Percentiles rank a stretch among this genome's conserved stretches.
phyloP scores from a whole-genome alignment of 2,888 invertebrate genomes.

The Epiblema foenella region DNA sequence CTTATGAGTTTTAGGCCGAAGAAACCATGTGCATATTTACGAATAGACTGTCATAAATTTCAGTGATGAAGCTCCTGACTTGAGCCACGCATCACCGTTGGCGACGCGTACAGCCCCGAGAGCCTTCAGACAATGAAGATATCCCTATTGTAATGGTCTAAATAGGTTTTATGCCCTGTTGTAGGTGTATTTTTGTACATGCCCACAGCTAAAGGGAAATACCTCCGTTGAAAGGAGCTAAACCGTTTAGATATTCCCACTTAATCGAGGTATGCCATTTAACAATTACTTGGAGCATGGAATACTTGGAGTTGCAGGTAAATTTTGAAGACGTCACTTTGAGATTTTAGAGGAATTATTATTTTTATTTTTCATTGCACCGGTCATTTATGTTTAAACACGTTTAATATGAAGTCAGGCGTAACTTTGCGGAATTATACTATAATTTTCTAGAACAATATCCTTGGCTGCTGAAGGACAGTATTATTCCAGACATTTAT shows the following conservation, averaged over 20 bases:
- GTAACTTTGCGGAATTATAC: no score
- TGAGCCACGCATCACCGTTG: constrained; percentile 60
- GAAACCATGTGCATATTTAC: no score
- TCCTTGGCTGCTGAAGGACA: no score
- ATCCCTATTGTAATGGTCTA: constrained; percentile 71
- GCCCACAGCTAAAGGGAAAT: constrained; percentile 33
- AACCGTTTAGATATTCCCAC: constrained; percentile 37
- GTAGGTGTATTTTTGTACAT: constrained; percentile 52
- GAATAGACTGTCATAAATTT: background rate
- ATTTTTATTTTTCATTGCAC: no score
- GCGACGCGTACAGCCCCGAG: constrained; percentile 66
- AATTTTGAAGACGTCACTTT: background rate
- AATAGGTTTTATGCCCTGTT: constrained; percentile 67
- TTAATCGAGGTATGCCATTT: constrained; percentile 22
- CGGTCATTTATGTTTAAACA: no score
- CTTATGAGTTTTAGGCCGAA: no score
- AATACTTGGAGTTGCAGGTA: constrained; percentile 1
- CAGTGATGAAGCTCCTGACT: constrained; percentile 47
- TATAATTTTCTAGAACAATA: no score
- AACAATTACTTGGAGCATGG: background rate
- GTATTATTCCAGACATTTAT: no score
- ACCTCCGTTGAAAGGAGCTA: constrained; percentile 35
- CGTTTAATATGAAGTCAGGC: no score
- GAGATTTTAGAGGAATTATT: background rate
- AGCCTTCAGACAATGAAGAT: constrained; percentile 78